phyloP scores from a whole-genome alignment of 2,113 vertebrate species.

The Microcebus tavaratra region DNA sequence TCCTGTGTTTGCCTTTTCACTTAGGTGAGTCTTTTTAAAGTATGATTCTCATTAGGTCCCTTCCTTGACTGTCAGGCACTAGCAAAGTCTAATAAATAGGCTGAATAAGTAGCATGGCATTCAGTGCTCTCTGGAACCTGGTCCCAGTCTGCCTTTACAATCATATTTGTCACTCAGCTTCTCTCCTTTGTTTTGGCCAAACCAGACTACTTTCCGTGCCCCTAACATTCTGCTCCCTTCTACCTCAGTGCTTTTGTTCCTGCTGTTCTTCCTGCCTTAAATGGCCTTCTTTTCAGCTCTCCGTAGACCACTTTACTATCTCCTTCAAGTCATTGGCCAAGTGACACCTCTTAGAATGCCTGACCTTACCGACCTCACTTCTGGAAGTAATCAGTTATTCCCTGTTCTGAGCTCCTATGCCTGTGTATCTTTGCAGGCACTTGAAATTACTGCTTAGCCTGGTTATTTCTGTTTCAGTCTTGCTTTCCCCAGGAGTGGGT shows the following conservation, averaged over 20 bases:
- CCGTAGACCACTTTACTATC: background rate
- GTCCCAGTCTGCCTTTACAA: background rate
- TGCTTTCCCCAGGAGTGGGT: background rate
- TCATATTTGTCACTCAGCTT: fast-evolving
- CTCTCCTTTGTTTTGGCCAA: background rate
- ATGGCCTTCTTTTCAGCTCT: background rate
- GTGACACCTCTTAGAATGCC: background rate
- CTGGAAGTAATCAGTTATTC: fast-evolving
- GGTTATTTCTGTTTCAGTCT: background rate
- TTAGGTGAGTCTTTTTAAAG: background rate
- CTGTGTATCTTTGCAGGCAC: background rate
- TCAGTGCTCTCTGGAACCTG: background rate
- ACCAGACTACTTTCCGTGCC: fast-evolving
- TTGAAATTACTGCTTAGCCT: background rate
- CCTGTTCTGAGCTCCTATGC: background rate
- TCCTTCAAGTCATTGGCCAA: background rate
- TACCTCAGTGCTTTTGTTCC: background rate
- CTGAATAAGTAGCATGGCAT: fast-evolving
- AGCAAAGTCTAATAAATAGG: background rate
- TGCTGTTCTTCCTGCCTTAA: background rate
- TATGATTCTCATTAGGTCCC: background rate
- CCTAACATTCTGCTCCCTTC: background rate
- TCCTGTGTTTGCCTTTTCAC: background rate
- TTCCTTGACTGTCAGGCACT: background rate
- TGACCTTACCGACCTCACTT: background rate